Evolutionary conservation across 2,797 vertebrate genomes (phyloP).

Genomic region (Xenops minutus): DNA sequence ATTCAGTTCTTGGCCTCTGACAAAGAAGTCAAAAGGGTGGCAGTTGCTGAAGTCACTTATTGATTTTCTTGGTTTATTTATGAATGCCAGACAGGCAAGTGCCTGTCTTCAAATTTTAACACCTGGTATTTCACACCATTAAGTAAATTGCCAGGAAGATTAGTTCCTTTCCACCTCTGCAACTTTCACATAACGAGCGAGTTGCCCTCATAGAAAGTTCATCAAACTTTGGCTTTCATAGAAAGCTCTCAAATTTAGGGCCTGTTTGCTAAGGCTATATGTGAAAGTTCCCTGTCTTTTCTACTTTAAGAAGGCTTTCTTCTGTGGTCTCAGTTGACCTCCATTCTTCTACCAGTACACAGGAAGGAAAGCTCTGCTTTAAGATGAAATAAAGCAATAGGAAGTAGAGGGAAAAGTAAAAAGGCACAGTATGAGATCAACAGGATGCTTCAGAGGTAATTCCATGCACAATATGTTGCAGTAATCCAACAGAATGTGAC

Average conservation of each 20-base stretch:
- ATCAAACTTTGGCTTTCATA: not conserved
- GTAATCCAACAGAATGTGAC: not conserved
- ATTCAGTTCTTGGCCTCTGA: constrained; percentile 32
- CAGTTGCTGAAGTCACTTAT: constrained; percentile 33
- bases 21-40: constrained; percentile 41
- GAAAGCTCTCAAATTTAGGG: not conserved
- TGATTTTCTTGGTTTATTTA: constrained; percentile 61
- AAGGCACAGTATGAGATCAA: not conserved
- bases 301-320: not conserved
- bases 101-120: constrained; percentile 38
- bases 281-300: not conserved
- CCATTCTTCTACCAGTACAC: not conserved
- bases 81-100: constrained; percentile 26
- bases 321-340: not conserved
- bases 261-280: not conserved
- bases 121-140: constrained; percentile 41
- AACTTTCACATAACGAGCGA: not conserved
- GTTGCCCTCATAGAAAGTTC: not conserved
- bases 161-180: not conserved
- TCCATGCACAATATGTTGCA: not conserved
- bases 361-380: not conserved
- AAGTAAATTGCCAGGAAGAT: constrained; percentile 26
- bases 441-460: not conserved
- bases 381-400: not conserved
- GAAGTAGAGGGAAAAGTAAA: not conserved